Percentiles rank a stretch among this genome's conserved stretches.
Evolutionary conservation across 2,797 vertebrate genomes (phyloP).

Genomic region (Betta splendens): DNA sequence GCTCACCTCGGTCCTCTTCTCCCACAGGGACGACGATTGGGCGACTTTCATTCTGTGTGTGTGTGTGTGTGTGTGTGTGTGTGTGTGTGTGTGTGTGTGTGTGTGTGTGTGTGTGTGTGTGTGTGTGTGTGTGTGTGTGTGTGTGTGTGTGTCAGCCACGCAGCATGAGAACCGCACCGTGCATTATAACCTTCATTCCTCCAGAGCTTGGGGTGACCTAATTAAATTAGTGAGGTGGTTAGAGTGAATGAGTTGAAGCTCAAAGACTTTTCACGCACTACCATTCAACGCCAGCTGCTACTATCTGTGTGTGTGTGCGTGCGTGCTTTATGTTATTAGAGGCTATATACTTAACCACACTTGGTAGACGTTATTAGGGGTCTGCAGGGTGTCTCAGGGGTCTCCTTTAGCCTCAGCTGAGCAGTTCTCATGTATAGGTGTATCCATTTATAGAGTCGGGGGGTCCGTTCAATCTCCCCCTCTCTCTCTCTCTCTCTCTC

Average conservation of each 20-base stretch:
- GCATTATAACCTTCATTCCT: slow-evolving; percentile 64
- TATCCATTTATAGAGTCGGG: slow-evolving; percentile 42
- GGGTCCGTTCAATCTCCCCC: slow-evolving; percentile 29
- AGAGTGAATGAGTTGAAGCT: slow-evolving; percentile 73
- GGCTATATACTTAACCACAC: slow-evolving; percentile 41
- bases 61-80: slow-evolving; percentile 20
- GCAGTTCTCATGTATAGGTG: slow-evolving; percentile 36
- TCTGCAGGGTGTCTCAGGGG: slow-evolving; percentile 39
- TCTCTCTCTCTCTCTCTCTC: slow-evolving; percentile 6
- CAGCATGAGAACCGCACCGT: slow-evolving; percentile 47
- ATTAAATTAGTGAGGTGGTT: slow-evolving; percentile 76
- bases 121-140: slow-evolving; percentile 19
- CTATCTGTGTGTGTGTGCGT: slow-evolving; percentile 31
- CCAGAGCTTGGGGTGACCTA: slow-evolving; percentile 65
- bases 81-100: slow-evolving; percentile 26
- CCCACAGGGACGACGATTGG: slow-evolving; percentile 53
- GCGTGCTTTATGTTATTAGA: slow-evolving; percentile 37
- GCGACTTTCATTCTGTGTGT: slow-evolving; percentile 33
- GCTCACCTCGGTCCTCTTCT: slow-evolving; percentile 66
- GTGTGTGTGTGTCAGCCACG: slow-evolving; percentile 20
- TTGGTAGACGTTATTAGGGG: slow-evolving; percentile 37
- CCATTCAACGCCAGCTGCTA: slow-evolving; percentile 66
- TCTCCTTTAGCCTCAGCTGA: slow-evolving; percentile 37
- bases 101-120: slow-evolving; percentile 21
- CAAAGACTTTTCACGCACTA: slow-evolving; percentile 58